These are phyloP conservation scores for Ligdia adustata DNA, from an alignment of 2,888 invertebrate species.

Conservation along the genomic window DNA sequence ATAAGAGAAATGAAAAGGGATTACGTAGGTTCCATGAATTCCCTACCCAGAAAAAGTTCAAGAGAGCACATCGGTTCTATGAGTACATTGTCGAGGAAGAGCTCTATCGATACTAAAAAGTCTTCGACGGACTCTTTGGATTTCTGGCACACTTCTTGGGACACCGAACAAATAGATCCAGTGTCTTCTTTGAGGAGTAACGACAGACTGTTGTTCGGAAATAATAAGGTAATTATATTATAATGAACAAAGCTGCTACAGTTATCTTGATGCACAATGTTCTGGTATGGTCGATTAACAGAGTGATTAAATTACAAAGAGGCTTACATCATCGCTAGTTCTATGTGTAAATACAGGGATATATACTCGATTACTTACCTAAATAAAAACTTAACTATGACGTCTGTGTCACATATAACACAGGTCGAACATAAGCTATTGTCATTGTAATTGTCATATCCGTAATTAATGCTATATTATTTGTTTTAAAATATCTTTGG, in stretches of 20 bases:
- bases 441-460: too few species aligned
- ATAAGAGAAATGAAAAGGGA: conserved; percentile 80
- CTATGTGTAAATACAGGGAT: conserved; percentile 4
- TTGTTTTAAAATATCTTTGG: too few species aligned
- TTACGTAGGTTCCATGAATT: conserved; percentile 57
- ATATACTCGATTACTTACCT: too few species aligned
- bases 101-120: conserved; percentile 76
- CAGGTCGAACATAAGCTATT: neutral
- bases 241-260: conserved; percentile 35
- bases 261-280: conserved; percentile 31
- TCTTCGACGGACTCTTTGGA: conserved; percentile 89
- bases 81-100: conserved; percentile 76
- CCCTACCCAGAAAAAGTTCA: conserved; percentile 72
- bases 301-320: conserved; percentile 18
- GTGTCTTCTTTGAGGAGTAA: conserved; percentile 85
- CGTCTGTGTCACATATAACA: neutral
- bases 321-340: conserved; percentile 14
- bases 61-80: conserved; percentile 54
- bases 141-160: conserved; percentile 88
- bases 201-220: conserved; percentile 69
- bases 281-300: conserved; percentile 26
- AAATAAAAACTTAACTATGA: too few species aligned
- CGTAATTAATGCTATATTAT: too few species aligned
- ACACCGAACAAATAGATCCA: conserved; percentile 86
- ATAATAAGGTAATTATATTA: conserved; percentile 67